Conservation (phyloP, 2,113 vertebrate species). For the Microcebus tavaratra region DNA sequence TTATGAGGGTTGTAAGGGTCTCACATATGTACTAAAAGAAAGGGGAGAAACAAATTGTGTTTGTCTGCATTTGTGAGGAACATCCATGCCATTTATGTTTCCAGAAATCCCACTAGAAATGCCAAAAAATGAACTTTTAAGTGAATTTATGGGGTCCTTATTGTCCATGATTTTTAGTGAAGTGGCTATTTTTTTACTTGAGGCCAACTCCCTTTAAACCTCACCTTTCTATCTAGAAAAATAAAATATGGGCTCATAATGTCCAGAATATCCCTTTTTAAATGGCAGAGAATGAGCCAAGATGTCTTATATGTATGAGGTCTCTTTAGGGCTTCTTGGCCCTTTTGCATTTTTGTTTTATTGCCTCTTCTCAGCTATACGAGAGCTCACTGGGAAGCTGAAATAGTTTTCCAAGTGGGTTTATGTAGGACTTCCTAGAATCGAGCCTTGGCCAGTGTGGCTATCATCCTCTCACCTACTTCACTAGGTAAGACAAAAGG, state of each 20-base stretch:
- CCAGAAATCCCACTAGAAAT: slow-evolving; percentile 22
- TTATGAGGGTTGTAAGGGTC: not conserved
- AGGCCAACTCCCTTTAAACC: not conserved
- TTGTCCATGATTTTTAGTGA: not conserved
- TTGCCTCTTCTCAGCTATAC: not conserved
- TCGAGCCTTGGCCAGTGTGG: not conserved
- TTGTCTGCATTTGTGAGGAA: not conserved
- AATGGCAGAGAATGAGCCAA: not conserved
- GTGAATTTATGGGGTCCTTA: slow-evolving; percentile 4
- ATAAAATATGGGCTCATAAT: not conserved
- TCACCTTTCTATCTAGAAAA: slow-evolving; percentile 50
- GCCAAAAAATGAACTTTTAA: not conserved
- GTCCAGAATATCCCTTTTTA: not conserved
- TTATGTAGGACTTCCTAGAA: not conserved
- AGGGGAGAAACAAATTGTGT: not conserved
- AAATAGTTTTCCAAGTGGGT: not conserved
- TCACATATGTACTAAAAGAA: not conserved
- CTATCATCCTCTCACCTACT: not conserved
- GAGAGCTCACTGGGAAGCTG: not conserved
- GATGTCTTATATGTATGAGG: not conserved
- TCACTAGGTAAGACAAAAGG: not conserved
- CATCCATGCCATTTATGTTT: not conserved
- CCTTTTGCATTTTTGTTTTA: slow-evolving; percentile 19
- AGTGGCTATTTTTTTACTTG: not conserved
- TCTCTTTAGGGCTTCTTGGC: not conserved